Evolutionary conservation across 2,113 vertebrate genomes (phyloP).

Genomic region (Centropristis striata): DNA sequence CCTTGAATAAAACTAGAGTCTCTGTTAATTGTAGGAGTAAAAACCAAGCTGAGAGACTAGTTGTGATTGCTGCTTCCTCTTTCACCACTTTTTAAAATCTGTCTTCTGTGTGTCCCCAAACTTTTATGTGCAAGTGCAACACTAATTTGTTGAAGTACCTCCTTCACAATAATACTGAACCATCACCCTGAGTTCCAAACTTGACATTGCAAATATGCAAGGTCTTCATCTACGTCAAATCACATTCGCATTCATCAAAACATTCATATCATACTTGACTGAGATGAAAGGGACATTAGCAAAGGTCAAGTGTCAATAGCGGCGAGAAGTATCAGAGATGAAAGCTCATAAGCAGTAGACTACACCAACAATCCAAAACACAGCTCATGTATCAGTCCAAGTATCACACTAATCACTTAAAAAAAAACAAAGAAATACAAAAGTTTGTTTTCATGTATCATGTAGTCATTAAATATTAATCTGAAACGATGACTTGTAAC

Average conservation of each 20-base stretch:
- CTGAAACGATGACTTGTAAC: neutral
- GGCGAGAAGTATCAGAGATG: neutral
- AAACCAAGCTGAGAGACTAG: too few relatives aligned
- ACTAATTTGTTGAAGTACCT: neutral
- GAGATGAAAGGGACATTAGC: neutral
- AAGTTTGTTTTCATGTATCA: too few relatives aligned
- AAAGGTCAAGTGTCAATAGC: slow-evolving; percentile 15
- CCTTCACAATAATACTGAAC: neutral
- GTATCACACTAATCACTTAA: neutral
- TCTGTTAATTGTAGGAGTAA: neutral
- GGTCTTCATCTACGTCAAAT: neutral
- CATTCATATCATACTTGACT: neutral
- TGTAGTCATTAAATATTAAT: neutral
- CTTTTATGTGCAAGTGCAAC: neutral
- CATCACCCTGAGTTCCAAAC: neutral
- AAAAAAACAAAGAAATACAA: neutral
- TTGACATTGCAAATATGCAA: neutral
- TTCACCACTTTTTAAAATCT: neutral
- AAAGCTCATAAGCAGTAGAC: neutral
- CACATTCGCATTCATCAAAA: neutral
- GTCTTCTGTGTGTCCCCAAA: neutral
- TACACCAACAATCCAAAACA: too few relatives aligned
- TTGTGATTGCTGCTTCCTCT: neutral
- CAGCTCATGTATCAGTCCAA: neutral
- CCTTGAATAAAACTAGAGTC: neutral